phyloP scores from a whole-genome alignment of 2,113 vertebrate genomes.

The Axis porcinus region DNA sequence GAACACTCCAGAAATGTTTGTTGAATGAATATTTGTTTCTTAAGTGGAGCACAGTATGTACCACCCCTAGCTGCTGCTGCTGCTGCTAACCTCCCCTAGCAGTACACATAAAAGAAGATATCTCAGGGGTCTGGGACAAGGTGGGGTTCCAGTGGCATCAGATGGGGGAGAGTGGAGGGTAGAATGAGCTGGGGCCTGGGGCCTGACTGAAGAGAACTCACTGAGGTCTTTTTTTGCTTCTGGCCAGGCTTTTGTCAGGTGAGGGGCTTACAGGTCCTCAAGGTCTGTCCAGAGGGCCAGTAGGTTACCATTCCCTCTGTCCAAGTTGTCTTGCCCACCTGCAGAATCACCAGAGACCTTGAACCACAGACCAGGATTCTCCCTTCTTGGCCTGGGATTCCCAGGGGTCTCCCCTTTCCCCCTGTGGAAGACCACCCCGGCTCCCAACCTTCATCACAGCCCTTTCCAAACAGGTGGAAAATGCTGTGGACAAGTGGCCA shows the following conservation, averaged over 20 bases:
- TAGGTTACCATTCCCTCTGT: neutral
- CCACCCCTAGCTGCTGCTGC: neutral
- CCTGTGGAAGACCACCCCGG: neutral
- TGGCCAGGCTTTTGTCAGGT: neutral
- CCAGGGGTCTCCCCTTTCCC: neutral
- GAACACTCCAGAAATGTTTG: neutral
- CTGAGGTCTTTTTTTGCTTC: neutral
- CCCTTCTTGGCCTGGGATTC: neutral
- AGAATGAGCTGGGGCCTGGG: neutral
- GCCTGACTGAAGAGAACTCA: neutral
- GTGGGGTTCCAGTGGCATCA: neutral
- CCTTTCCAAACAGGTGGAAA: slow-evolving; percentile 56
- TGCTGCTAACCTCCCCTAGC: neutral
- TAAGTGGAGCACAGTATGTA: neutral
- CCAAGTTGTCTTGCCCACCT: neutral
- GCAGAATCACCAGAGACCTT: neutral
- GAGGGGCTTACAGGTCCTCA: neutral
- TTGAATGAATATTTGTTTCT: slow-evolving; percentile 50
- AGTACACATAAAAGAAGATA: slow-evolving; percentile 15
- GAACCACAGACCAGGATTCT: neutral
- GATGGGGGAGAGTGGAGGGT: neutral
- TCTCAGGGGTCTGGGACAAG: neutral
- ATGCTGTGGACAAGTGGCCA: slow-evolving; percentile 10
- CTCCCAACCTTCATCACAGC: neutral
- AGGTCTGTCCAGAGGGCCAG: neutral